phyloP scores from a whole-genome alignment of 2,888 invertebrate species.

The Lacanobia oleracea region DNA sequence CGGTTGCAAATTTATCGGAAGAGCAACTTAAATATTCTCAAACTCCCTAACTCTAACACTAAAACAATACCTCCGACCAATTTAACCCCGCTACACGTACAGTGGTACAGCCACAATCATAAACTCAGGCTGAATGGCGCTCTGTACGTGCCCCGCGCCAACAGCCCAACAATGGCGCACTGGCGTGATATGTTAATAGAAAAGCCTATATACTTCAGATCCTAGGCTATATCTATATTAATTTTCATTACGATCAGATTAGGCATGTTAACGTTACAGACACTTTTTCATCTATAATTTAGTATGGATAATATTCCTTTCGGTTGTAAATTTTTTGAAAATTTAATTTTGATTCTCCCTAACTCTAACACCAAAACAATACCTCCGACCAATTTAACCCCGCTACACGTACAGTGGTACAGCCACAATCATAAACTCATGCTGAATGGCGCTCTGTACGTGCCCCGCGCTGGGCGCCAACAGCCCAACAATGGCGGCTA shows the following conservation, averaged over 20 bases:
- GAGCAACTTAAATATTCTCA: too few relatives aligned
- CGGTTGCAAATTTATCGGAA: not conserved
- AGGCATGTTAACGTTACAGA: too few relatives aligned
- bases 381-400: slow-evolving; percentile 9
- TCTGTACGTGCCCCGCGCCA: slow-evolving; percentile 74
- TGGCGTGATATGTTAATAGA: slow-evolving; percentile 35
- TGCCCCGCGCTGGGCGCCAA: slow-evolving; percentile 81
- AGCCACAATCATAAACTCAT: slow-evolving; percentile 53
- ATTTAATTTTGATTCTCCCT: not conserved
- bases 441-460: slow-evolving; percentile 54
- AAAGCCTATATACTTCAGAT: too few relatives aligned
- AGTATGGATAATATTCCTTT: not conserved
- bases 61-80: slow-evolving; percentile 13
- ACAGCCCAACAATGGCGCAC: slow-evolving; percentile 77
- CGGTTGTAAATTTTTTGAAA: not conserved
- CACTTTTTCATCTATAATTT: not conserved
- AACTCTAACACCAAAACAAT: slow-evolving; percentile 16
- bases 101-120: slow-evolving; percentile 43
- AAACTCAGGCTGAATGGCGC: slow-evolving; percentile 51
- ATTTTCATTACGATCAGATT: too few relatives aligned
- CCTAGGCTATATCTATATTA: too few relatives aligned
- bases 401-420: slow-evolving; percentile 4
- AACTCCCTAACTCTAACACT: not conserved
- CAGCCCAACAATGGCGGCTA: slow-evolving; percentile 79
- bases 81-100: slow-evolving; percentile 6